Conservation (phyloP, 2,797 vertebrate species). For the Betta splendens region DNA sequence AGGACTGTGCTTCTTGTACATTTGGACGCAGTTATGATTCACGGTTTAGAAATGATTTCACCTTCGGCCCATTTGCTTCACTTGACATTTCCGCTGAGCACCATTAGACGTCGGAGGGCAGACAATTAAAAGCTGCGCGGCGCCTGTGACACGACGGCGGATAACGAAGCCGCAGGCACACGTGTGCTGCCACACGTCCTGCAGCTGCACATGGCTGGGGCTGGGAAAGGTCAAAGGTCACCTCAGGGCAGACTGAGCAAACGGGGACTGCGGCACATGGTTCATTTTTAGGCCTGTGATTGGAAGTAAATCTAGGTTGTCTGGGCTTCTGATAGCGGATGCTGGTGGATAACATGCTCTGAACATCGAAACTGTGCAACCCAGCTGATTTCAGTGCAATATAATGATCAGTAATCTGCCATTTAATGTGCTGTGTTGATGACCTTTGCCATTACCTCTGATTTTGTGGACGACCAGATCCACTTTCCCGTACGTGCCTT, state of each 20-base stretch:
- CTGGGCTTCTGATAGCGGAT: background rate
- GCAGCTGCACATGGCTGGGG: conserved; percentile 1
- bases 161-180: conserved; percentile 9
- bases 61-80: background rate
- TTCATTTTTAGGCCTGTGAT: conserved; percentile 40
- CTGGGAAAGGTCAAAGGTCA: conserved; percentile 28
- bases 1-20: conserved; percentile 2
- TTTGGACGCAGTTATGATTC: background rate
- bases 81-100: background rate
- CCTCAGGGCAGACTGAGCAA: too few species aligned
- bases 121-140: background rate
- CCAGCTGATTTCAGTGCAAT: too few species aligned
- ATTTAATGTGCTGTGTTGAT: too few species aligned
- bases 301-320: conserved; percentile 17
- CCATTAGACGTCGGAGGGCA: background rate
- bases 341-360: too few species aligned
- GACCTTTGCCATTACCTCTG: conserved; percentile 77
- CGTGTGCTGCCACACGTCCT: background rate
- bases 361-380: too few species aligned
- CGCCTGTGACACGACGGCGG: background rate
- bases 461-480: conserved; percentile 84
- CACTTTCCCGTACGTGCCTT: conserved; percentile 85
- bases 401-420: too few species aligned
- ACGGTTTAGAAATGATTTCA: conserved; percentile 11
- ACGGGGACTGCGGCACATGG: too few species aligned